phyloP scores from a whole-genome alignment of 2,113 vertebrate species.

The Brienomyrus longianalis region DNA sequence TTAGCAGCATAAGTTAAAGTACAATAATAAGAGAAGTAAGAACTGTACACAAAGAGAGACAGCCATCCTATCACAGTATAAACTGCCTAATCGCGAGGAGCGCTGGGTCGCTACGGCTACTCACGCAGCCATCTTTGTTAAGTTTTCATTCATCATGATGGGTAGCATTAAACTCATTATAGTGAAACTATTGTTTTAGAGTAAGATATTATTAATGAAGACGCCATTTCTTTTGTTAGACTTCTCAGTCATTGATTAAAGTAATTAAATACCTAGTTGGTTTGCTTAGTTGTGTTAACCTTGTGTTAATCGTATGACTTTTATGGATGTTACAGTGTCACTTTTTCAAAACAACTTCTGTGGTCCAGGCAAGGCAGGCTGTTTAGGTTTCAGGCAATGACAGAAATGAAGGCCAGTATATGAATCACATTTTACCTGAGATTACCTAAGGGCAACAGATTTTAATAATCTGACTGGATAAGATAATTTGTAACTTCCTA shows the following conservation, averaged over 20 bases:
- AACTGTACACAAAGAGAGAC: too few species aligned
- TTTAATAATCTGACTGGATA: slow-evolving; percentile 1
- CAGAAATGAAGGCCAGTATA: background rate
- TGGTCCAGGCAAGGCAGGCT: background rate
- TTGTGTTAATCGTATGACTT: background rate
- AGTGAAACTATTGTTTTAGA: background rate
- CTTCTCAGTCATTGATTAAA: background rate
- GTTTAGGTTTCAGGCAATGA: background rate
- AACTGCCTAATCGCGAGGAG: too few species aligned
- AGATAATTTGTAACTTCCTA: slow-evolving; percentile 7
- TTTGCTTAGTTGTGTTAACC: background rate
- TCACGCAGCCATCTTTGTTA: background rate
- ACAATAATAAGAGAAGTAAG: too few species aligned
- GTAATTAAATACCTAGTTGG: background rate
- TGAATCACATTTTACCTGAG: background rate
- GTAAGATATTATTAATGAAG: background rate
- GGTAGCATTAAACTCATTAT: background rate
- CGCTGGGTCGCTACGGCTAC: too few species aligned
- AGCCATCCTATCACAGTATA: too few species aligned
- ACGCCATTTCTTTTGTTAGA: background rate
- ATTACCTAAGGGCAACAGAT: background rate
- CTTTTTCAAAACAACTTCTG: background rate
- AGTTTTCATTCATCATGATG: background rate
- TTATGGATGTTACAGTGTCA: background rate
- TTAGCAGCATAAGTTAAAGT: too few species aligned